Conservation (phyloP, 2,113 vertebrate genomes). For the Tragelaphus buxtoni region DNA sequence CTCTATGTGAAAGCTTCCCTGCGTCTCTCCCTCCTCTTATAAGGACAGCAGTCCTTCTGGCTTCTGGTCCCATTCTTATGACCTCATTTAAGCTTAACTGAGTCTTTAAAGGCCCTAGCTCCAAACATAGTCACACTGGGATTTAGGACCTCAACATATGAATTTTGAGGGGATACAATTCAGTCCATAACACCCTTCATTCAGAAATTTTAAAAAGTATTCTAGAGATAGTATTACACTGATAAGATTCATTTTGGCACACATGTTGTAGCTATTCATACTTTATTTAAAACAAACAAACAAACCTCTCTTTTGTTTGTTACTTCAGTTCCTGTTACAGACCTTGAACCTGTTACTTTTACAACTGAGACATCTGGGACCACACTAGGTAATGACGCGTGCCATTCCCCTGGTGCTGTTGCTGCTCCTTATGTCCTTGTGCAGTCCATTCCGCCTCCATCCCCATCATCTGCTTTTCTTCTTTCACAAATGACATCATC, state of each 20-base stretch:
- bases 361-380: not conserved
- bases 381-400: conserved; percentile 32
- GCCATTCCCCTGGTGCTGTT: not conserved
- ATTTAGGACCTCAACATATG: not conserved
- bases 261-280: not conserved
- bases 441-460: not conserved
- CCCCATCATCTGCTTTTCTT: not conserved
- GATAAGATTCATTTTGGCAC: not conserved
- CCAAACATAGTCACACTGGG: not conserved
- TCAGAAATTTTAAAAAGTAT: not conserved
- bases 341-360: conserved; percentile 31
- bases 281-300: not conserved
- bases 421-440: not conserved
- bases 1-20: not conserved
- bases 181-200: not conserved
- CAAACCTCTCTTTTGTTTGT: not conserved
- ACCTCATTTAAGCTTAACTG: not conserved
- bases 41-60: not conserved
- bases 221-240: not conserved
- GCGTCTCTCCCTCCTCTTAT: not conserved
- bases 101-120: not conserved
- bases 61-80: not conserved
- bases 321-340: conserved; percentile 51
- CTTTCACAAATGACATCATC: not conserved
- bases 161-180: not conserved